Conservation (phyloP, 2,113 vertebrate species). For the Machaerirhynchus nigripectus region DNA sequence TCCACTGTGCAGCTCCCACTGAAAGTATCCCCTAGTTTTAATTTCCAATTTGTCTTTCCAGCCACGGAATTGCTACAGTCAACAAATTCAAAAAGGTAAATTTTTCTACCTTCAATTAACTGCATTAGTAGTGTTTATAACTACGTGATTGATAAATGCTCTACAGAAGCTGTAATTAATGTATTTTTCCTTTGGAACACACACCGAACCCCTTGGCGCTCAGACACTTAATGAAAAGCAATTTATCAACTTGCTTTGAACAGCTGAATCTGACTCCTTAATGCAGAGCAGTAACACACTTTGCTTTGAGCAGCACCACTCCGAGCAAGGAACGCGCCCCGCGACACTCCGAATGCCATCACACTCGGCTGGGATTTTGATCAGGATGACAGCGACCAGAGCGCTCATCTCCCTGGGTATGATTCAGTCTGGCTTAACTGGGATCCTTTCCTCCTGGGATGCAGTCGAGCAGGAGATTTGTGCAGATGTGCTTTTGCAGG, state of each 20-base stretch:
- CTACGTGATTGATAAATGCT: conserved; percentile 49
- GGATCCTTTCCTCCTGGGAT: not conserved
- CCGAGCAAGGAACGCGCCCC: rapidly evolving
- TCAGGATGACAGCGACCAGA: not conserved
- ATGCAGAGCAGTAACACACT: not conserved
- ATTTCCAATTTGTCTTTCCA: conserved; percentile 17
- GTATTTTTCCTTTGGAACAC: conserved; percentile 39
- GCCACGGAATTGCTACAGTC: conserved; percentile 5
- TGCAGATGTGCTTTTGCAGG: not conserved
- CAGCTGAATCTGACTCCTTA: conserved; percentile 29
- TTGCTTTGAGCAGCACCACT: conserved; percentile 11
- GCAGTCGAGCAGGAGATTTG: not conserved
- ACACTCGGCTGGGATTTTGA: not conserved
- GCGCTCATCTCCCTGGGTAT: not conserved
- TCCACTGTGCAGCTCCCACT: rapidly evolving
- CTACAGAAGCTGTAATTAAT: conserved; percentile 58
- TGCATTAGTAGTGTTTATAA: conserved; percentile 49
- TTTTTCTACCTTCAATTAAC: conserved; percentile 40
- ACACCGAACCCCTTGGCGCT: conserved; percentile 38
- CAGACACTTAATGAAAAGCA: conserved; percentile 63
- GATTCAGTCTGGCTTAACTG: not conserved
- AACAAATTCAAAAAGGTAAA: conserved; percentile 28
- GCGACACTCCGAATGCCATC: not conserved
- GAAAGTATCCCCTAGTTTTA: not conserved
- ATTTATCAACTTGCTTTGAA: conserved; percentile 65